These are phyloP conservation scores for Hypena proboscidalis DNA, from an alignment of 2,888 invertebrate genomes.

Conservation along the genomic window DNA sequence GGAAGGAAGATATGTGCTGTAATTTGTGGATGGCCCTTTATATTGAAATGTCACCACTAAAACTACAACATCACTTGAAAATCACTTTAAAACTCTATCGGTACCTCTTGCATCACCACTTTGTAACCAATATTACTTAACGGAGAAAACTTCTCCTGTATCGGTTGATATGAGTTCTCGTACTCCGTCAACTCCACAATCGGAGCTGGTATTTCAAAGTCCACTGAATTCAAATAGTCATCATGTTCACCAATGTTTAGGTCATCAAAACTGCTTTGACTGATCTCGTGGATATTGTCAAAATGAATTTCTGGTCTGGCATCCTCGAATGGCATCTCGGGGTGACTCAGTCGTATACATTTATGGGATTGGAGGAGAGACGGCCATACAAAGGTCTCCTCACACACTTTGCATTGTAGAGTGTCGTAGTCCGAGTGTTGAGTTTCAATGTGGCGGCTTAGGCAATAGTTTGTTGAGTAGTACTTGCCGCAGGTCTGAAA, in stretches of 20 bases:
- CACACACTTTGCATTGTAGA: slow-evolving; percentile 63
- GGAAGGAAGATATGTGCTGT: too few species aligned
- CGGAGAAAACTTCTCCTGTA: slow-evolving; percentile 24
- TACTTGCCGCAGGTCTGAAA: slow-evolving; percentile 71
- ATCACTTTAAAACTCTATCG: slow-evolving; percentile 65
- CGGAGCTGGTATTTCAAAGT: slow-evolving; percentile 74
- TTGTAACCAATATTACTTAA: slow-evolving; percentile 60
- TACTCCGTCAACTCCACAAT: slow-evolving; percentile 64
- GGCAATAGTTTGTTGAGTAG: slow-evolving; percentile 57
- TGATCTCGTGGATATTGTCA: slow-evolving; percentile 53
- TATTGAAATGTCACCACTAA: too few species aligned
- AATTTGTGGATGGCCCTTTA: too few species aligned
- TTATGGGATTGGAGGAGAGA: slow-evolving; percentile 61
- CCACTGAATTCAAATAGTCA: slow-evolving; percentile 59
- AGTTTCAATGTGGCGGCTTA: slow-evolving; percentile 63
- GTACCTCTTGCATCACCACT: slow-evolving; percentile 71
- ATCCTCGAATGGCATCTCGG: slow-evolving; percentile 67
- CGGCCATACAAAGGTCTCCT: slow-evolving; percentile 71
- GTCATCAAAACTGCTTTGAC: slow-evolving; percentile 54
- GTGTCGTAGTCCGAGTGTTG: slow-evolving; percentile 53
- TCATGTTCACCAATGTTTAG: slow-evolving; percentile 54
- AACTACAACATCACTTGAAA: too few species aligned
- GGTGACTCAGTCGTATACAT: slow-evolving; percentile 59
- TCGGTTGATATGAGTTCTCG: slow-evolving; percentile 29
- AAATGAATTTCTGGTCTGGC: slow-evolving; percentile 67